These are phyloP conservation scores for Tupaia tana DNA, from an alignment of 2,113 vertebrate genomes.

Conservation along the genomic window DNA sequence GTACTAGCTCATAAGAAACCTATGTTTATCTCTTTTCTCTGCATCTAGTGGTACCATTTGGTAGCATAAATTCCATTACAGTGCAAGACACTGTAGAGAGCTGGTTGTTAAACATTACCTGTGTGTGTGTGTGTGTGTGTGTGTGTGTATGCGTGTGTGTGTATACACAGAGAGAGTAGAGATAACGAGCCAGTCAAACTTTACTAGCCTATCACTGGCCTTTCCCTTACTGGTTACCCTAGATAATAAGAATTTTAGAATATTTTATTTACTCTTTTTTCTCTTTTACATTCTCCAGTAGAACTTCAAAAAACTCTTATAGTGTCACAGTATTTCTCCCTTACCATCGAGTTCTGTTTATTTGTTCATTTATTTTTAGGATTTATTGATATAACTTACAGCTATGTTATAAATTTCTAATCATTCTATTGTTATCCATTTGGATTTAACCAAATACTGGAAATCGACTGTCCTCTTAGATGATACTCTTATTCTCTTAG, in stretches of 20 bases:
- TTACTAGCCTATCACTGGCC: neutral
- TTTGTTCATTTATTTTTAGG: neutral
- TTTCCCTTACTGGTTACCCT: neutral
- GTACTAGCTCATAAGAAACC: neutral
- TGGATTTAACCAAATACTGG: neutral
- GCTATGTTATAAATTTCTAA: neutral
- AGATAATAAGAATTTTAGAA: neutral
- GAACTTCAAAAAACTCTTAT: neutral
- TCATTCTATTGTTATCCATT: neutral
- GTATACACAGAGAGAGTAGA: neutral
- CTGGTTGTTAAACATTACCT: too few relatives aligned
- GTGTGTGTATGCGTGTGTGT: too few relatives aligned
- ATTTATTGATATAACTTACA: neutral
- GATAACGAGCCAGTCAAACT: neutral
- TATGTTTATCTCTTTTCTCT: neutral
- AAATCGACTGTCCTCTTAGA: neutral
- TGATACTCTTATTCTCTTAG: neutral
- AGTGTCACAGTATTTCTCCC: too few relatives aligned
- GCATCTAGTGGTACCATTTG: neutral
- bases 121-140: too few relatives aligned
- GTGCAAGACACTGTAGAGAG: too few relatives aligned
- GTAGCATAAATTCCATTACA: neutral
- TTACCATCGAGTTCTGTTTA: too few relatives aligned
- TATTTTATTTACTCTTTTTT: neutral
- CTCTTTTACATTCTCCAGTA: neutral